Evolutionary conservation across 1,140 invertebrate genomes (phyloP).

Genomic region (Drosophila ficusphila): DNA sequence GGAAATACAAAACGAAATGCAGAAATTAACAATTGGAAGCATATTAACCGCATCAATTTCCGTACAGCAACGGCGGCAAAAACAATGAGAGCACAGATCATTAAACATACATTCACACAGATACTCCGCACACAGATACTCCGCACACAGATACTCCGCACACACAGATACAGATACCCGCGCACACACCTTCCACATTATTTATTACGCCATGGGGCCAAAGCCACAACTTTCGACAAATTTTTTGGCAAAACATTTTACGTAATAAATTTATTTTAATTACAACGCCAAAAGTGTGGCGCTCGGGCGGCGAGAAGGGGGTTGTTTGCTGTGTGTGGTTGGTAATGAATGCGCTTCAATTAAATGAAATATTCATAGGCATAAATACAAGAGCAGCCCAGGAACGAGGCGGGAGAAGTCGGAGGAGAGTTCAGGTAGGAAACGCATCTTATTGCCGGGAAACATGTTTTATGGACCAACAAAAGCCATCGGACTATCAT

Average conservation of each 20-base stretch:
- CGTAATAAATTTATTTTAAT: conserved; percentile 83
- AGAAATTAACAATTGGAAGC: conserved; percentile 73
- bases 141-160: background rate
- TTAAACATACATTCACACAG: conserved; percentile 59
- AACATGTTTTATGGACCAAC: conserved; percentile 72
- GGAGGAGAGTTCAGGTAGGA: conserved; percentile 3
- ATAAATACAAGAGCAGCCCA: conserved; percentile 64
- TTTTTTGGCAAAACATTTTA: conserved; percentile 82
- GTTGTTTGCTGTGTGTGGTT: conserved; percentile 36
- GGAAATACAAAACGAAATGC: conserved; percentile 38
- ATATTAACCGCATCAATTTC: conserved; percentile 77
- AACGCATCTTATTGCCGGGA: conserved; percentile 47
- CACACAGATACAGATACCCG: background rate
- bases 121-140: conserved; percentile 23
- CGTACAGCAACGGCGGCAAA: conserved; percentile 15
- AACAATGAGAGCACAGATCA: conserved; percentile 51
- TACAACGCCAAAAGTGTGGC: conserved; percentile 73
- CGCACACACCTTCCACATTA: conserved; percentile 52
- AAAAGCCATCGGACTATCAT: conserved; percentile 38
- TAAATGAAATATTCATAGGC: conserved; percentile 82
- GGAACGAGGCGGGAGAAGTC: background rate
- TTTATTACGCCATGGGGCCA: conserved; percentile 66
- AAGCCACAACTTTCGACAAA: conserved; percentile 76
- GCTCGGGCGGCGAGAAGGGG: background rate
- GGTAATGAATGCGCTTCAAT: conserved; percentile 81